A percentile compares a stretch with the other conserved stretches of the same genome.
Evolutionary conservation across 1,140 invertebrate genomes (phyloP).

Genomic region (Melipona quadrifasciata): DNA sequence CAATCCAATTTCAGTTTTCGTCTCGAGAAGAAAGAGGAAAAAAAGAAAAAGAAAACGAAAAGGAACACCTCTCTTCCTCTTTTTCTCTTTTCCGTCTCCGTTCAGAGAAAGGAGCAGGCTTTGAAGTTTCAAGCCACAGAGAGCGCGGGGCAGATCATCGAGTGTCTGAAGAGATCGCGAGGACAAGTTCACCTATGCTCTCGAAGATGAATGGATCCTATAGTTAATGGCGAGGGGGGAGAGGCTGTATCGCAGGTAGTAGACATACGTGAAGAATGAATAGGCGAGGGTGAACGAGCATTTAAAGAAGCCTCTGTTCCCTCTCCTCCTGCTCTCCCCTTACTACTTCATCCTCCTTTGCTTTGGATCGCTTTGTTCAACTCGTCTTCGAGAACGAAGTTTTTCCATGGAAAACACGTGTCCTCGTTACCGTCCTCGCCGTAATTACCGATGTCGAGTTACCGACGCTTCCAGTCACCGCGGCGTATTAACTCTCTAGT

Average conservation of each 20-base stretch:
- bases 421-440: slow-evolving; percentile 27
- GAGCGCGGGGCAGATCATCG: slow-evolving; percentile 54
- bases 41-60: neutral
- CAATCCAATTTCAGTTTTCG: too few relatives aligned
- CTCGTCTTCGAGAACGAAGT: slow-evolving; percentile 46
- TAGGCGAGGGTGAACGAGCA: slow-evolving; percentile 65
- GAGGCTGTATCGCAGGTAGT: slow-evolving; percentile 65
- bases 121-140: slow-evolving; percentile 53
- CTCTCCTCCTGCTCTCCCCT: slow-evolving; percentile 12
- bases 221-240: slow-evolving; percentile 55
- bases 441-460: slow-evolving; percentile 23
- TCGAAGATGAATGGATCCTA: slow-evolving; percentile 65
- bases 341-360: neutral
- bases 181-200: slow-evolving; percentile 65
- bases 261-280: slow-evolving; percentile 64
- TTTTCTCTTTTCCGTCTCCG: neutral
- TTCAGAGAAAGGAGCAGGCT: slow-evolving; percentile 26
- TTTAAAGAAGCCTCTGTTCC: slow-evolving; percentile 59
- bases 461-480: neutral
- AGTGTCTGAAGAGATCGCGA: slow-evolving; percentile 61
- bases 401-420: slow-evolving; percentile 51
- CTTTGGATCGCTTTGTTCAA: slow-evolving; percentile 31
- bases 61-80: neutral
- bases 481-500: neutral
- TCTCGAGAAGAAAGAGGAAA: too few relatives aligned